Evolutionary conservation across 2,797 vertebrate species (phyloP), one percentile per base, ranked within the genome.

Genomic region (Pelobates cultripes): DNA sequence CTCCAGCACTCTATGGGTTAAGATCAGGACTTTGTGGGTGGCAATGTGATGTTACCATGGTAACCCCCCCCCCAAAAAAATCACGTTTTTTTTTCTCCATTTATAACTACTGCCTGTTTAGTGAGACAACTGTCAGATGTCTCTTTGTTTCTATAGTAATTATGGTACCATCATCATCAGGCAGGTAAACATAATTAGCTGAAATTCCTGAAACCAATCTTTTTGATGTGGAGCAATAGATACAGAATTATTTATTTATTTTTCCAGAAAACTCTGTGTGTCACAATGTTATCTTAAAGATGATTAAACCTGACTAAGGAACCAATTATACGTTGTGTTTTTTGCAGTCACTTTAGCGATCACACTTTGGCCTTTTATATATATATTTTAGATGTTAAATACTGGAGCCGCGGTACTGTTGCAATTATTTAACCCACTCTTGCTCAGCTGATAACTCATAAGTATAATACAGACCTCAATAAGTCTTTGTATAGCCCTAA

Each of bases 111-210:
- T 40, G 40, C 17, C 57, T 41, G n/a, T 63, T 75, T 75, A 15
- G 55, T 51, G 41, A 55, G 51, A 67, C 71, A 53, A 61, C 69
- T 67, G 45, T 71, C 60, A 45, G 14, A 53, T 17, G 40, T 60
- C 41, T 15, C 57, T 78, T 79, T 83, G 77, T 83, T 83, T 78
- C 76, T 83, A 79, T 78, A 79, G 81, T 78, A 79, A 83, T 83
- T 75, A 73, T 70, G n/a, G 44, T 78, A 43, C 70, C 28, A 40
- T 69, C 75, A 47, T 78, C 73, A 74, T 40, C 55, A 79, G 70
- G 44, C 40, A 63, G 63, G 78, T 70, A 83, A 83, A 78, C 69
- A 79, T 74, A 75, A 78, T 75, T 74, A 78, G 10, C 57, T 9
- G 70, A 40, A 9, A 10, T 4, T 17, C 57, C 13, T 8, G 72